phyloP scores from a whole-genome alignment of 2,113 vertebrate genomes.

The Cathartes aura region DNA sequence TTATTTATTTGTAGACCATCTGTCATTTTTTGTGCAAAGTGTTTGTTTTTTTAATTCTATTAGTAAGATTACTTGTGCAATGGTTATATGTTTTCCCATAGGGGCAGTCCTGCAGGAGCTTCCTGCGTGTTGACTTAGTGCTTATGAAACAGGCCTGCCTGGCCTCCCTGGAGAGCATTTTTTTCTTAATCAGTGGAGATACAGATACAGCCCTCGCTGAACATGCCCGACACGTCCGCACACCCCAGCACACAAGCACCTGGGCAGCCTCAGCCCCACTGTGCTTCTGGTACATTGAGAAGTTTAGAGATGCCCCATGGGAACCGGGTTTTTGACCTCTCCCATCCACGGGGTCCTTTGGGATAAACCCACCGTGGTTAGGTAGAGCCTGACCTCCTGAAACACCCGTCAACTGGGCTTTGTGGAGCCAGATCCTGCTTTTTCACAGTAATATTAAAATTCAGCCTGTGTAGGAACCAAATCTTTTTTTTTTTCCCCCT shows the following conservation, averaged over 20 bases:
- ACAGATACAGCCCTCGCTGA: background rate
- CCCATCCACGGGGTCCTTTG: background rate
- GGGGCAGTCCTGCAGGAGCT: conserved; percentile 28
- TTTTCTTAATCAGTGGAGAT: background rate
- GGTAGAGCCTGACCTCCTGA: background rate
- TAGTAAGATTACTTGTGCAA: conserved; percentile 15
- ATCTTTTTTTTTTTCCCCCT: accelerated
- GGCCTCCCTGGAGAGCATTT: background rate
- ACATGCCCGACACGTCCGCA: accelerated
- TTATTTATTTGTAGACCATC: conserved; percentile 51
- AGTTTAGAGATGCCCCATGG: background rate
- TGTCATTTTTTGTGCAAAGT: conserved; percentile 24
- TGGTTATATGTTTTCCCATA: conserved; percentile 12
- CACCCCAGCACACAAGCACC: background rate
- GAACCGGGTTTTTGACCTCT: background rate
- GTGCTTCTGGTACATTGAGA: background rate
- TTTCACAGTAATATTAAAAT: background rate
- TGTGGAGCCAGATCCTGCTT: background rate
- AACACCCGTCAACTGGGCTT: background rate
- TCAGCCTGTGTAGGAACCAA: background rate
- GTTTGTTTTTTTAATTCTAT: conserved; percentile 42
- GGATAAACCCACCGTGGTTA: background rate
- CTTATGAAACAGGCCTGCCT: background rate
- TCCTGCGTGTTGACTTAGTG: background rate
- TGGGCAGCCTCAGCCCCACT: background rate